Percentiles rank a stretch among this genome's conserved stretches.
Evolutionary conservation across 2,888 invertebrate species (phyloP).

Genomic region (Latrodectus hesperus): DNA sequence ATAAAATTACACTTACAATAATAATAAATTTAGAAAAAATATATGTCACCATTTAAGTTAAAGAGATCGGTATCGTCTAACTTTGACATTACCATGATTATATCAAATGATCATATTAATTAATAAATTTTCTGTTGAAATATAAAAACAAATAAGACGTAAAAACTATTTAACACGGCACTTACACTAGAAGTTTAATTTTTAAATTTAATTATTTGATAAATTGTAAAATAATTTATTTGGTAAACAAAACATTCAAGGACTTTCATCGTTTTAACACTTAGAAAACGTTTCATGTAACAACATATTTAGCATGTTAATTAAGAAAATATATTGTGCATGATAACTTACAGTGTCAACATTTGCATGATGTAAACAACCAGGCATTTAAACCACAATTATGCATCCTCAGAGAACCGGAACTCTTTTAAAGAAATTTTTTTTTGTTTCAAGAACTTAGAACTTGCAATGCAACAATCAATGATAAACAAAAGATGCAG

Average conservation of each 20-base stretch:
- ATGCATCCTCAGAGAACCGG: constrained; percentile 59
- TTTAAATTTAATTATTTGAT: too few species aligned
- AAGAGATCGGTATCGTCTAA: too few species aligned
- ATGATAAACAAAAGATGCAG: not conserved
- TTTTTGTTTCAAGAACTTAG: constrained; percentile 20
- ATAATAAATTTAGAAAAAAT: too few species aligned
- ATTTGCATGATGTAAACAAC: constrained; percentile 52
- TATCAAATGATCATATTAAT: too few species aligned
- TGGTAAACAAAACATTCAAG: not conserved
- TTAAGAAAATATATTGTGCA: not conserved
- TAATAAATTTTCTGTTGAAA: too few species aligned
- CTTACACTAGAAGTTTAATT: too few species aligned
- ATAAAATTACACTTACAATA: too few species aligned
- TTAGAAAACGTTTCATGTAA: not conserved
- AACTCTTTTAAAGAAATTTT: constrained; percentile 49
- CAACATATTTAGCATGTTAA: not conserved
- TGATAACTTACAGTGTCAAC: constrained; percentile 34
- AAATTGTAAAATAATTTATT: not conserved
- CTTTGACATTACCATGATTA: too few species aligned
- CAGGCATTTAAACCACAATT: constrained; percentile 39
- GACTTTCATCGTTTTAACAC: not conserved
- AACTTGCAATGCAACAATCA: not conserved
- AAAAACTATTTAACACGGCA: too few species aligned
- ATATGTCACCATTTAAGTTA: too few species aligned
- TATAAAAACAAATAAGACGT: too few species aligned